Percentiles rank a stretch among this genome's conserved stretches.
These are phyloP conservation scores for Polypterus senegalus DNA, from an alignment of 2,113 vertebrate species.

Conservation along the genomic window DNA sequence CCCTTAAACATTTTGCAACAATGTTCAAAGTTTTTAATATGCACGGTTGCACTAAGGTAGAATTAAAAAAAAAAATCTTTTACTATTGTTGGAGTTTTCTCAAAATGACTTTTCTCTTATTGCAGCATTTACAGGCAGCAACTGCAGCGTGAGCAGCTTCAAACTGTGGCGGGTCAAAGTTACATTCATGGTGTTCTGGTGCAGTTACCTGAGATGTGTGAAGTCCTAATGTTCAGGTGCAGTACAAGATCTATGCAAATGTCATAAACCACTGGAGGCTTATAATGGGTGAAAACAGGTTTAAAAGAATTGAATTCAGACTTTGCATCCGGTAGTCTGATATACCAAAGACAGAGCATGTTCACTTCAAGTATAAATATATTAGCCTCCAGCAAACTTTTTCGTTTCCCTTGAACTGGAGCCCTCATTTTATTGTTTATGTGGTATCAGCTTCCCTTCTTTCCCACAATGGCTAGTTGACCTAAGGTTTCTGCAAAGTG, in stretches of 20 bases:
- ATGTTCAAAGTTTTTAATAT: too few species aligned
- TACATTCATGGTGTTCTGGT: too few species aligned
- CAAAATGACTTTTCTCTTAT: too few species aligned
- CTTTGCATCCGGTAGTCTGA: constrained; percentile 42
- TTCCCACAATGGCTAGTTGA: constrained; percentile 27
- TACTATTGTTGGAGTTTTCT: too few species aligned
- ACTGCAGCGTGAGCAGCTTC: too few species aligned
- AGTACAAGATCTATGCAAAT: constrained; percentile 43
- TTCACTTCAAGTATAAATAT: constrained; percentile 28
- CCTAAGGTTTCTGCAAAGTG: constrained; percentile 36
- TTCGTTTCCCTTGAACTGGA: constrained; percentile 32
- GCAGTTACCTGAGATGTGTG: too few species aligned
- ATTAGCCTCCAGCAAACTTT: constrained; percentile 19
- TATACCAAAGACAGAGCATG: constrained; percentile 27
- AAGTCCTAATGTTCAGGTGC: constrained; percentile 44
- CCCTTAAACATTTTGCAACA: too few species aligned
- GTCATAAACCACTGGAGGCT: constrained; percentile 45
- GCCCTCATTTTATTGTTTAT: constrained; percentile 25
- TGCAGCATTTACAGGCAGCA: too few species aligned
- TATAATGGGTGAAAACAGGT: constrained; percentile 41
- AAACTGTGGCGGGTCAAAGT: too few species aligned
- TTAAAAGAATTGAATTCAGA: constrained; percentile 31
- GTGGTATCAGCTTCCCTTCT: constrained; percentile 25
- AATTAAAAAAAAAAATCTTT: too few species aligned
- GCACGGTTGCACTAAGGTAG: too few species aligned